Percentiles rank a stretch among this genome's conserved stretches.
These are phyloP conservation scores for Gymnodraco acuticeps DNA, from an alignment of 2,797 vertebrate genomes.

Conservation along the genomic window DNA sequence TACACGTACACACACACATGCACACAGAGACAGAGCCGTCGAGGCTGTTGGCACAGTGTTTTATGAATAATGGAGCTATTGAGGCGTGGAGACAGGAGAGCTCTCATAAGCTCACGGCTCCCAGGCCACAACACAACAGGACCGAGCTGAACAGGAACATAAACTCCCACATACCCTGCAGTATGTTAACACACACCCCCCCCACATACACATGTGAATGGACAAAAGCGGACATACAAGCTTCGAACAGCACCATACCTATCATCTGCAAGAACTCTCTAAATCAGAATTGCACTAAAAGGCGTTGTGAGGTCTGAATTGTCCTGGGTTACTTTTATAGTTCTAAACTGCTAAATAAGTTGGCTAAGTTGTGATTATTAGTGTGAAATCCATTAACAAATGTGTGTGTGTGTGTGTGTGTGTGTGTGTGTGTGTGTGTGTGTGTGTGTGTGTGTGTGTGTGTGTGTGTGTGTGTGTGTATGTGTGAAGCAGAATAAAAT, in stretches of 20 bases:
- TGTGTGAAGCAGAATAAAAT: background rate
- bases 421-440: background rate
- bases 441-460: constrained; percentile 4
- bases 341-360: background rate
- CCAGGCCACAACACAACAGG: constrained; percentile 68
- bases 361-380: background rate
- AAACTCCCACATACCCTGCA: constrained; percentile 56
- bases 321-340: constrained; percentile 12
- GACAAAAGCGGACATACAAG: constrained; percentile 48
- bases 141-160: constrained; percentile 60
- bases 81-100: constrained; percentile 71
- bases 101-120: constrained; percentile 70
- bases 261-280: constrained; percentile 11
- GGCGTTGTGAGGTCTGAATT: background rate
- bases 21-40: constrained; percentile 30
- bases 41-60: constrained; percentile 57
- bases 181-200: constrained; percentile 48
- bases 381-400: constrained; percentile 3
- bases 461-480: background rate
- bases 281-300: constrained; percentile 25
- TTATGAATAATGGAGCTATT: constrained; percentile 78
- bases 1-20: background rate
- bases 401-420: too few species aligned
- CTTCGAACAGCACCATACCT: constrained; percentile 14
- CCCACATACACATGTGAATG: constrained; percentile 37